Base-by-base conservation (phyloP, 2,113 vertebrate species). In the Oenanthe melanoleuca region DNA sequence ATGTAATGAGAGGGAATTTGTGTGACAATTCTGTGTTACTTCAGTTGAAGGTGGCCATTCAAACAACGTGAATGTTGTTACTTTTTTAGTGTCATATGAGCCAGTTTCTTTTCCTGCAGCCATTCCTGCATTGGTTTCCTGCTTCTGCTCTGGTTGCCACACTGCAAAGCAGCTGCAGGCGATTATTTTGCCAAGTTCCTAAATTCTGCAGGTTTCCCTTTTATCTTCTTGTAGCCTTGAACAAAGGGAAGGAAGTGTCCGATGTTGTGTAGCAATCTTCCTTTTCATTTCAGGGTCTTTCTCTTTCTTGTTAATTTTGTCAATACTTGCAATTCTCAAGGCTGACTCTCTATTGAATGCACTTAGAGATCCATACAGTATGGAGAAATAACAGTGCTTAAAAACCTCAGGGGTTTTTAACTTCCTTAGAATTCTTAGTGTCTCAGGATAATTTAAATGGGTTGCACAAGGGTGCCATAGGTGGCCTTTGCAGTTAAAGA, bases 171-270 rank as follows among this genome's bases (percentile, higher is more conserved):
- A 91, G 90, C 82, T 91, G 74, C 0, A 13, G 67, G 21, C 67
- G 80, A 60, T 93, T 49, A 52, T 95, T 91, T 95, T 95, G 61
- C 81, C 65, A 64, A 53, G 83, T 93, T 94, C 61, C 83, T 86
- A 65, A 94, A 75, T 96, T 92, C 59, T 96, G 92, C 72, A 84
- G 80, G 81, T 89, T 88, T 96, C 38, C 16, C 38, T 91, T 95
- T 88, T 93, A 80, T 94, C 67, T 96, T 86, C 52, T 16, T 23
- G 34, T 31, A 78, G 67, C 31, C 57, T 80, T 86, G 50, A 92
- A 88, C 67, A 89, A 91, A 92, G 45, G 64, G 55, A 95, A 92
- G 80, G 89, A 95, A 96, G 55, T 11, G 38, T 64, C 71, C 0
- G 0, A 5, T 6, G 18, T 28, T 81, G 55, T 91, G 63, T 90